A percentile compares a stretch with the other conserved stretches of the same genome.
These are phyloP conservation scores for Heliocidaris tuberculata DNA, from an alignment of 35 echinoderm and acorn worm species.

Conservation along the genomic window DNA sequence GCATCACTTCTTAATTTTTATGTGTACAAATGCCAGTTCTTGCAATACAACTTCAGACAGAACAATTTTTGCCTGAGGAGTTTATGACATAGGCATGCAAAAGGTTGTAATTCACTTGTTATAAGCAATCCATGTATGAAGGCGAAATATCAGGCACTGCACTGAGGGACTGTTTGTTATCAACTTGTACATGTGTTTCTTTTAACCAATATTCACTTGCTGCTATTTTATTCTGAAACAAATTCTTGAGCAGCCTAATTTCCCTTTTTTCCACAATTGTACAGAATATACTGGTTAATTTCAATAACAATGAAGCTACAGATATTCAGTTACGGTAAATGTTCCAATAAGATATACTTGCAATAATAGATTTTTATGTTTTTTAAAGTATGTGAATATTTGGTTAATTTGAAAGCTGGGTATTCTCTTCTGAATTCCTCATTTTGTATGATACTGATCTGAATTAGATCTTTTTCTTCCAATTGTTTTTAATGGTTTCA, in stretches of 20 bases:
- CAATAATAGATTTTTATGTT: conserved; percentile 8
- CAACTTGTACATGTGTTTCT: background rate
- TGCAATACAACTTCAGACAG: conserved; percentile 9
- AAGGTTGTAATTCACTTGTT: background rate
- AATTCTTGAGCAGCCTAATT: background rate
- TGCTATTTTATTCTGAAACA: background rate
- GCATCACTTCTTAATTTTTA: background rate
- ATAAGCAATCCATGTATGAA: conserved; percentile 3
- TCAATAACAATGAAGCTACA: background rate
- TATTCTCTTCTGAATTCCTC: background rate
- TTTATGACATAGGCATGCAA: background rate
- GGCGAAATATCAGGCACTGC: background rate
- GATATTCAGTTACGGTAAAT: background rate
- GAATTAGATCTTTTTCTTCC: conserved; percentile 38
- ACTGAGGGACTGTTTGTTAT: background rate
- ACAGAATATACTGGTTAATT: background rate
- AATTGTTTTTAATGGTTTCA: background rate
- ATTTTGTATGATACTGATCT: conserved; percentile 7
- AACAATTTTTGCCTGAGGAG: background rate
- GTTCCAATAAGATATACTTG: background rate
- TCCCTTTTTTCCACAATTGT: background rate
- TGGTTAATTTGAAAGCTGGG: background rate
- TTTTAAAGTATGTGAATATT: background rate
- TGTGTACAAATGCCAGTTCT: background rate
- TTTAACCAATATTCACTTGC: background rate